Conservation (phyloP, 2,888 invertebrate species). For the Orthosia gothica region DNA sequence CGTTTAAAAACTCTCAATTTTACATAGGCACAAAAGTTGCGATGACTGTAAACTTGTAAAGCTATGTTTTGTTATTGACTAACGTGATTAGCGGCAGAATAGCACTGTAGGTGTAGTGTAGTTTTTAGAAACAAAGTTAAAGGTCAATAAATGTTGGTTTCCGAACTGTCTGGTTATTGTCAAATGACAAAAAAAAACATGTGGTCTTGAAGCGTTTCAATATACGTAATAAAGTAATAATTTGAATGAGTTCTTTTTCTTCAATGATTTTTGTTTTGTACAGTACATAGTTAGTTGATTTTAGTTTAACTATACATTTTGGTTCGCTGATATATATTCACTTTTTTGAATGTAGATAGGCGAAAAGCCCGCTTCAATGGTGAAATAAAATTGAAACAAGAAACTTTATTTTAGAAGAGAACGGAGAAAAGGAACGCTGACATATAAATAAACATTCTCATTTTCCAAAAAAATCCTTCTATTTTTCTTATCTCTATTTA, state of each 20-base stretch:
- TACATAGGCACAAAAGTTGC: not conserved
- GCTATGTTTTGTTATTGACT: not conserved
- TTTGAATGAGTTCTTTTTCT: not conserved
- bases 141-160: conserved; percentile 14
- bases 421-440: conserved; percentile 38
- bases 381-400: conserved; percentile 5
- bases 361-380: not conserved
- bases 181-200: conserved; percentile 42
- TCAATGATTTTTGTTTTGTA: not conserved
- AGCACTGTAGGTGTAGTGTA: too few relatives aligned
- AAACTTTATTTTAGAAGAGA: not conserved
- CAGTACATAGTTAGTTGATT: not conserved
- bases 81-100: too few relatives aligned
- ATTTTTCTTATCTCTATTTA: conserved; percentile 9
- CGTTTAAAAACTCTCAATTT: not conserved
- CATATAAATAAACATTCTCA: conserved; percentile 50
- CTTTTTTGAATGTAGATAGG: not conserved
- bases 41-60: too few relatives aligned
- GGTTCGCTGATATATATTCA: too few relatives aligned
- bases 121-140: not conserved
- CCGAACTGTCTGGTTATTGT: conserved; percentile 20
- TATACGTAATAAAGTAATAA: not conserved
- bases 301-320: not conserved
- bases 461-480: not conserved
- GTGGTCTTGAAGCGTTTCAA: conserved; percentile 29